Evolutionary conservation across 2,113 vertebrate genomes (phyloP), one percentile per base, ranked within the genome.

Genomic region (Leucopsar rothschildi): DNA sequence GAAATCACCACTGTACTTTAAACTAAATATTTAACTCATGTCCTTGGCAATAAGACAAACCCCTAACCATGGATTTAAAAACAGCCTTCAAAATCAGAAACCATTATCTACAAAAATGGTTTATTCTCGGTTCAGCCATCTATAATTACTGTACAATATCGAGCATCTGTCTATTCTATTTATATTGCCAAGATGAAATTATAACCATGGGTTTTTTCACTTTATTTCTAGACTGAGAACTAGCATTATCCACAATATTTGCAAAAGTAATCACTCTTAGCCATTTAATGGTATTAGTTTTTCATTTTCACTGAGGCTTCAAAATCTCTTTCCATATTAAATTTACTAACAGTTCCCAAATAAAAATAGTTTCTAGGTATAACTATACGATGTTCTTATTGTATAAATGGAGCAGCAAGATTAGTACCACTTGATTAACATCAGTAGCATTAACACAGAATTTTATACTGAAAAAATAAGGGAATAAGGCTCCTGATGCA

Each of bases 121-220:
- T 97, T 97, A 93, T 97, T 97, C 95, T 86, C 49, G 68, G 81
- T 95, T 93, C 92, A 96, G 91, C 95, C 91, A 96, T 89, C 82
- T 93, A 61, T 95, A 97, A 97, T 97, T 97, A 95, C 95, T 94
- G 93, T 96, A 95, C 89, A 95, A 87, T 95, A 97, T 91, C 94
- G 95, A 83, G 86, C 96, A 97, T 97, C 96, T 97, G 96, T 96
- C 97, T 98, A 95, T 96, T 94, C 93, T 97, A 93, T 94, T 97
- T 97, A 96, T 97, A 95, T 95, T 97, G 95, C 95, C 95, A 96
- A 96, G 89, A 97, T 95, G 78, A 97, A 97, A 98, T 97, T 97
- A 96, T 94, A 96, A 93, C 83, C 92, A 82, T 95, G 86, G 81
- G 63, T 97, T 97, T 92, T 89, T 86, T 97, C 77, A 78, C 82